Evolutionary conservation across 2,888 invertebrate genomes (phyloP), one percentile per base, ranked within the genome.

Genomic region (Sinelater perroti): DNA sequence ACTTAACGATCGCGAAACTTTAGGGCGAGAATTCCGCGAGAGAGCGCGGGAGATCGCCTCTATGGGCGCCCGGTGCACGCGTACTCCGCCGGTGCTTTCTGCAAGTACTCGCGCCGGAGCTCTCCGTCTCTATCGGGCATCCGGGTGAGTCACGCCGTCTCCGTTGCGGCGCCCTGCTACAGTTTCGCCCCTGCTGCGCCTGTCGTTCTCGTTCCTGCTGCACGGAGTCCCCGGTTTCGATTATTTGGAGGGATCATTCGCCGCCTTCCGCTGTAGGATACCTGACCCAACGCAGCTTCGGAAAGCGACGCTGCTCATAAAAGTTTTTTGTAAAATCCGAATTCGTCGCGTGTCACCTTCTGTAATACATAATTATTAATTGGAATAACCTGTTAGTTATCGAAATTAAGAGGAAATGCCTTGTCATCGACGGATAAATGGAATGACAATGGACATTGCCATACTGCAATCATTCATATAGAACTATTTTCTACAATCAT

Each of bases 1-100:
- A 53, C 58, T 44, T 36, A 58, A 58, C 52, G 51, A 54, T 53
- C 53, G 44, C 2, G 30, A n/a, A 14, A 21, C 8, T 8, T 17
- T 40, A 45, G 30, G 52, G 21, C 40, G 26, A 45, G 31, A 18
- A 14, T 20, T 13, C 26, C 3, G 4, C 6, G 13, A 6, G 16
- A 13, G 18, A 2, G 28, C 11, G 7, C 8, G 11, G 5, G 6
- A 46, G 2, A 17, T 28, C 35, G 18, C 46, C 46, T 16, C 17
- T 54, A 54, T 26, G 26, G 10, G 30, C 45, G 13, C 38, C 28
- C 46, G 10, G 54, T 54, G 17, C 54, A 21, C 20, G 26, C 17
- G 38, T 17, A 54, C 54, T 52, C 44, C 44, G 33, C 18, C 10
- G 8, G 3, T 14, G 40, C 31, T 14, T 52, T 44, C 44, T 16